phyloP scores from a whole-genome alignment of 1,140 invertebrate genomes.

The Cydia strobilella region DNA sequence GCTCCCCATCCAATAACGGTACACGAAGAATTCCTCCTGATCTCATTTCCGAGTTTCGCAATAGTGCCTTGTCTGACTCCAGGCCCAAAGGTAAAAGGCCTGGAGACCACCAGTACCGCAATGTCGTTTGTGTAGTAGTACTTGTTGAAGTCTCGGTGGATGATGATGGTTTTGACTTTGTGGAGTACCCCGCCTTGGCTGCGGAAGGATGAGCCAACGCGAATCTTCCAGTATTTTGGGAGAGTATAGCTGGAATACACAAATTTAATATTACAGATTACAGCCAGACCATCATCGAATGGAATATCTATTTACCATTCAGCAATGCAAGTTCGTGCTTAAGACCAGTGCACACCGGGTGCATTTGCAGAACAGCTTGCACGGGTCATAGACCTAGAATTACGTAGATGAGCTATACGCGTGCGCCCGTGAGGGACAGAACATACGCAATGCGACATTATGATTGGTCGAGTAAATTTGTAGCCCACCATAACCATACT shows the following conservation, averaged over 20 bases:
- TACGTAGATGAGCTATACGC: too few species aligned
- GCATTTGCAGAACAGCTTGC: too few species aligned
- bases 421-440: too few species aligned
- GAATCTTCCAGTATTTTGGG: constrained; percentile 63
- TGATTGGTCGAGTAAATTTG: too few species aligned
- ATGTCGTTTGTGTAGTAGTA: constrained; percentile 67
- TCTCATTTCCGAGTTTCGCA: constrained; percentile 53
- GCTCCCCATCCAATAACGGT: constrained; percentile 67
- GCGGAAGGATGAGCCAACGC: constrained; percentile 65
- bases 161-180: constrained; percentile 59
- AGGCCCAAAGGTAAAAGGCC: constrained; percentile 51
- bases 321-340: too few species aligned
- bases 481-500: too few species aligned
- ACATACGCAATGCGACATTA: too few species aligned
- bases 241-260: constrained; percentile 55
- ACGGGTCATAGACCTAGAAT: too few species aligned
- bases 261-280: background rate
- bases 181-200: constrained; percentile 57
- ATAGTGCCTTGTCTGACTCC: constrained; percentile 64
- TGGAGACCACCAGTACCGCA: constrained; percentile 56
- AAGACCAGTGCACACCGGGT: too few species aligned
- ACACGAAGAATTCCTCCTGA: constrained; percentile 53
- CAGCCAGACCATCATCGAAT: too few species aligned
- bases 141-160: constrained; percentile 61
- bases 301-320: too few species aligned